Evolutionary conservation across 2,113 vertebrate genomes (phyloP).

Genomic region (Brachionichthys hirsutus): DNA sequence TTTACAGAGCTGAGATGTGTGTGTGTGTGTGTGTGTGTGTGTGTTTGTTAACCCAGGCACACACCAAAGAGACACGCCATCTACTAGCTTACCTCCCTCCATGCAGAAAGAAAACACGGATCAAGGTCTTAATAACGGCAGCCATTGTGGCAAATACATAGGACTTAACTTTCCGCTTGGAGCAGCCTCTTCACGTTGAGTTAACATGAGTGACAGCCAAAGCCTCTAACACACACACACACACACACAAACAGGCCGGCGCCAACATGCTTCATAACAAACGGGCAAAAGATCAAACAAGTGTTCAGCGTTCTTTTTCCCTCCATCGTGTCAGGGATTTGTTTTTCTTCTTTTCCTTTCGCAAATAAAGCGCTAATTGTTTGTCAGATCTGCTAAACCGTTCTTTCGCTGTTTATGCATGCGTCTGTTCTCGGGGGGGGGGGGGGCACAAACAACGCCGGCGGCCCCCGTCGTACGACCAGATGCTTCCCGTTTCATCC

Average conservation of each 20-base stretch:
- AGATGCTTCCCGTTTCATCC: slow-evolving; percentile 64
- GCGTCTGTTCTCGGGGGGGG: no score
- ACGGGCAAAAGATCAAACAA: slow-evolving; percentile 41
- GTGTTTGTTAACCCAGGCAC: slow-evolving; percentile 10
- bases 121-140: slow-evolving; percentile 69
- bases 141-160: slow-evolving; percentile 60
- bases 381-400: slow-evolving; percentile 37
- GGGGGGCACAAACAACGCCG: slow-evolving; percentile 22
- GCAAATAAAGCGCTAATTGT: slow-evolving; percentile 25
- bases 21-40: slow-evolving; percentile 14
- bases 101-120: slow-evolving; percentile 63
- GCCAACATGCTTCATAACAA: slow-evolving; percentile 10
- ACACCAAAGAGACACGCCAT: slow-evolving; percentile 13
- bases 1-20: slow-evolving; percentile 27
- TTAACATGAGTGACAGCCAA: slow-evolving; percentile 70
- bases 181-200: slow-evolving; percentile 64
- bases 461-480: not conserved
- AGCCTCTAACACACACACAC: slow-evolving; percentile 18
- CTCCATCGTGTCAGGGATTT: not conserved
- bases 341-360: slow-evolving; percentile 2
- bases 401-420: not conserved
- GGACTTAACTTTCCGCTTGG: slow-evolving; percentile 63
- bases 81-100: slow-evolving; percentile 51
- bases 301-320: slow-evolving; percentile 12
- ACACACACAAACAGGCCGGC: slow-evolving; percentile 21